A percentile compares a stretch with the other conserved stretches of the same genome.
Evolutionary conservation across 2,113 vertebrate species (phyloP).

Genomic region (human (Homo sapiens)): GRCh38 chr9:12065501-12066000

Average conservation of each 20-base stretch:
- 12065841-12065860: constrained; percentile 24
- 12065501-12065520: constrained; percentile 50
- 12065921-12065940: constrained; percentile 56
- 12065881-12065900: constrained; percentile 19
- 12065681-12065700: constrained; percentile 29
- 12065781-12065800: constrained; percentile 69
- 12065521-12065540: not conserved
- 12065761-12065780: constrained; percentile 61
- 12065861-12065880: constrained; percentile 57
- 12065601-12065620: not conserved
- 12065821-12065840: constrained; percentile 68
- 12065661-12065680: constrained; percentile 49
- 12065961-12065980: constrained; percentile 65
- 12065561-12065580: not conserved
- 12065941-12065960: constrained; percentile 65
- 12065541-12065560: constrained; percentile 38
- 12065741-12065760: constrained; percentile 63
- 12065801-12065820: constrained; percentile 64
- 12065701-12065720: constrained; percentile 46
- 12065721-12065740: constrained; percentile 62
- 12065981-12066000: constrained; percentile 63
- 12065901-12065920: constrained; percentile 48
- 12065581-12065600: constrained; percentile 50
- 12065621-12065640: constrained; percentile 35
- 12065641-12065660: constrained; percentile 4